phyloP scores from a whole-genome alignment of 2,888 invertebrate genomes.

The Bruchidius siliquastri region DNA sequence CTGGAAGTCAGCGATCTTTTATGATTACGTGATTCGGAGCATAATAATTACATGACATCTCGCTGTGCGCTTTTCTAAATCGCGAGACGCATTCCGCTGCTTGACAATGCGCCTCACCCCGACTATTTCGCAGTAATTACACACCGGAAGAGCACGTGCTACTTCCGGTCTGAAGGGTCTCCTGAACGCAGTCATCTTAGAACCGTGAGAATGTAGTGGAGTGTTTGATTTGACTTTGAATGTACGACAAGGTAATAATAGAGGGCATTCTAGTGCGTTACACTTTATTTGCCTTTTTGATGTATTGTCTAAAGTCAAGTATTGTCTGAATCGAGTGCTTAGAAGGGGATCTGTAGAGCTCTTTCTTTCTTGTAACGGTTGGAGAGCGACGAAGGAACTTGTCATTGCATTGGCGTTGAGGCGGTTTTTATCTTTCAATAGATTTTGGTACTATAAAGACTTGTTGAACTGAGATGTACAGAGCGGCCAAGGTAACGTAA shows the following conservation, averaged over 20 bases:
- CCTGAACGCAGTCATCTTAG: background rate
- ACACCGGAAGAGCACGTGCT: background rate
- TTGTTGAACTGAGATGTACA: background rate
- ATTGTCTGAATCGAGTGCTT: constrained; percentile 1
- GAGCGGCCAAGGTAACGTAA: no score
- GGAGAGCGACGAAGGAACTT: background rate
- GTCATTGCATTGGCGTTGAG: background rate
- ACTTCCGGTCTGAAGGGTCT: background rate
- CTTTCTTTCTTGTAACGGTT: background rate
- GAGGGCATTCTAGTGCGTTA: background rate
- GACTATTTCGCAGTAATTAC: background rate
- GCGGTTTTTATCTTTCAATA: background rate
- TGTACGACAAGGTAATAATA: background rate
- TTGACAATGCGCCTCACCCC: background rate
- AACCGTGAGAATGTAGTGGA: background rate
- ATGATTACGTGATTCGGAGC: background rate
- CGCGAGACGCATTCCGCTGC: background rate
- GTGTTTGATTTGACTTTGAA: background rate
- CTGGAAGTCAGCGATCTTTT: background rate
- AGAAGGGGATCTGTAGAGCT: background rate
- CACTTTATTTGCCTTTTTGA: background rate
- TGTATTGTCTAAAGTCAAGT: constrained; percentile 2
- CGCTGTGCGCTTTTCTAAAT: background rate
- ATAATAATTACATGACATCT: background rate
- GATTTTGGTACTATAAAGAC: background rate